Conservation (phyloP, 2,888 invertebrate genomes). For the Drosophila parthenogenetica region DNA sequence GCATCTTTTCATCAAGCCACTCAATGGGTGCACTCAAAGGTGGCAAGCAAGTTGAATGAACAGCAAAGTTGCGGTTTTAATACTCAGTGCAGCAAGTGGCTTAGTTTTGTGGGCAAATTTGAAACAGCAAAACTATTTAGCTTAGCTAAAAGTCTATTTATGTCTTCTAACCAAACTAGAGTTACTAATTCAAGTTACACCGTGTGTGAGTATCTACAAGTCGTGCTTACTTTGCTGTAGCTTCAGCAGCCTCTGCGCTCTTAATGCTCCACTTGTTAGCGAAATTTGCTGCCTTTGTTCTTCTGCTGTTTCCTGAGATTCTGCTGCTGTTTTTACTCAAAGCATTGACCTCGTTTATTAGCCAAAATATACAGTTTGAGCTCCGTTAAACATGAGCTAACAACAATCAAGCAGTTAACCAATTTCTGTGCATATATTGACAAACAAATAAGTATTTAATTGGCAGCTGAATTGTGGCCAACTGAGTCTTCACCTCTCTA, state of each 20-base stretch:
- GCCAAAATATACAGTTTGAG: constrained; percentile 32
- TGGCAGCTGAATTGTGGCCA: constrained; percentile 11
- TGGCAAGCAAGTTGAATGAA: constrained; percentile 54
- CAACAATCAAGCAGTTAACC: constrained; percentile 18
- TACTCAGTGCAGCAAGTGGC: not conserved
- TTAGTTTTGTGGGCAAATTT: not conserved
- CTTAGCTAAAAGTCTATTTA: not conserved
- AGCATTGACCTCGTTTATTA: constrained; percentile 39
- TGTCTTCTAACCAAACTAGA: no score
- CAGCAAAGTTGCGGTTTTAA: constrained; percentile 19
- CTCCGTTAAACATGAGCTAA: constrained; percentile 32
- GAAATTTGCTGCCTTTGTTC: constrained; percentile 38
- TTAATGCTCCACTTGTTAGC: constrained; percentile 13
- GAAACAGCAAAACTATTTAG: not conserved
- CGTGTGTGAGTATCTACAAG: not conserved
- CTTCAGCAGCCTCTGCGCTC: not conserved
- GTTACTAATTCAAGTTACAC: no score
- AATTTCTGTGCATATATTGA: constrained; percentile 24
- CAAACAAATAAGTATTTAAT: constrained; percentile 10
- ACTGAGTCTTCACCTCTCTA: not conserved
- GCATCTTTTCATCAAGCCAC: constrained; percentile 4
- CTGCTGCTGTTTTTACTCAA: constrained; percentile 7
- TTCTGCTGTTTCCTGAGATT: constrained; percentile 1
- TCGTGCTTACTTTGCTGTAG: not conserved
- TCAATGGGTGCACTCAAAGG: constrained; percentile 47